phyloP scores from a whole-genome alignment of 2,888 invertebrate genomes.

The Drosophila siamana region DNA sequence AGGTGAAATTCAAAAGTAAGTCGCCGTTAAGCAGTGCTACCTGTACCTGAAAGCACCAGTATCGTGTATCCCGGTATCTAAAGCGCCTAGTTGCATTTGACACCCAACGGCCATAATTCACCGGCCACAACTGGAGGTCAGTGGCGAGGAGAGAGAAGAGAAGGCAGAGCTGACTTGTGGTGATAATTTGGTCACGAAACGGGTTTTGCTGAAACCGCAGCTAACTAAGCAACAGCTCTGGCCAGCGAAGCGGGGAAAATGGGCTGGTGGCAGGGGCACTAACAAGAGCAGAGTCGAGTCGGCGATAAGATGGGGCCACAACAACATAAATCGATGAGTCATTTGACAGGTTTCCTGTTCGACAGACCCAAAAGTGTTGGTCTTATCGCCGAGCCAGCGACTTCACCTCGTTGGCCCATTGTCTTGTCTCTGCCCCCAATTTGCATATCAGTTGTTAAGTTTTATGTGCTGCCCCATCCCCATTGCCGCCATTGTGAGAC shows the following conservation, averaged over 20 bases:
- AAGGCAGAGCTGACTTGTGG: neutral
- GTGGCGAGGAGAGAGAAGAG: neutral
- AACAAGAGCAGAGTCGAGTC: constrained; percentile 42
- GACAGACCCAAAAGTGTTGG: constrained; percentile 39
- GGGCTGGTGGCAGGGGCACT: neutral
- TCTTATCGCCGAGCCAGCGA: constrained; percentile 32
- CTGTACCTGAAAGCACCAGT: constrained; percentile 4
- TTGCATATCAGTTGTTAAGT: constrained; percentile 39
- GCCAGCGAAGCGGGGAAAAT: neutral
- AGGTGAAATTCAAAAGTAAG: constrained; percentile 64
- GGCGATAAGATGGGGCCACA: constrained; percentile 44
- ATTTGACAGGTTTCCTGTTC: constrained; percentile 58
- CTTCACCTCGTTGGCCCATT: constrained; percentile 8
- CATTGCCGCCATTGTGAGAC: neutral
- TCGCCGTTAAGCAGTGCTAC: constrained; percentile 42
- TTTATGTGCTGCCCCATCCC: constrained; percentile 1
- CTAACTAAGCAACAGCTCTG: neutral
- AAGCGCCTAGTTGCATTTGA: constrained; percentile 63
- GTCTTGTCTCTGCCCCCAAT: constrained; percentile 28
- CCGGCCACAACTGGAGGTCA: constrained; percentile 6
- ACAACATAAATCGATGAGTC: constrained; percentile 62
- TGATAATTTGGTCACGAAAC: constrained; percentile 60
- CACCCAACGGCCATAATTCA: constrained; percentile 61
- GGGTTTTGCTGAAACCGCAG: constrained; percentile 27
- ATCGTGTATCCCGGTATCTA: constrained; percentile 40